A percentile compares a stretch with the other conserved stretches of the same genome.
Conservation (phyloP, 2,888 invertebrate species). For the Galeopsomyia nigrocyanea region DNA sequence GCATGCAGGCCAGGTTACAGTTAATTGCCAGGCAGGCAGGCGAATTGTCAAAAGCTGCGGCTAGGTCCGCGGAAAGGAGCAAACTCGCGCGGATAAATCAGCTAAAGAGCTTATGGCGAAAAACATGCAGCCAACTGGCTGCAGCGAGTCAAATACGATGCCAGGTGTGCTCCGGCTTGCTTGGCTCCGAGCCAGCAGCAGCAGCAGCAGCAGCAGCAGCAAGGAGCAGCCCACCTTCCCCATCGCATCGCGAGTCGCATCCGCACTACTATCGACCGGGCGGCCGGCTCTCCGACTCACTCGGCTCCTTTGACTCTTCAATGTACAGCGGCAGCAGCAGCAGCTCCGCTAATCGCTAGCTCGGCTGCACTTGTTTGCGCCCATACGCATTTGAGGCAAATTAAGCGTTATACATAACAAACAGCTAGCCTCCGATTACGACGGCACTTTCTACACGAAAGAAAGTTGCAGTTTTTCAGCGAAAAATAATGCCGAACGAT, state of each 20-base stretch:
- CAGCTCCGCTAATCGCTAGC: too few relatives aligned
- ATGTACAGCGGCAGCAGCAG: too few relatives aligned
- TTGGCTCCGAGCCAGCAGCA: conserved; percentile 9
- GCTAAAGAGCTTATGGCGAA: conserved; percentile 15
- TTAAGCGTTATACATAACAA: too few relatives aligned
- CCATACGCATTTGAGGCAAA: too few relatives aligned
- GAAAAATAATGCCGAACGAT: background rate
- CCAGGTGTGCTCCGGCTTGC: conserved; percentile 53
- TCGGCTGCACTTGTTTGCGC: too few relatives aligned
- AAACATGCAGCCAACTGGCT: conserved; percentile 28
- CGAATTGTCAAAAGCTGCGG: background rate
- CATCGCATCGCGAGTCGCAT: conserved; percentile 46
- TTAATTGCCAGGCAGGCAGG: background rate
- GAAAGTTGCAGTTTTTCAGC: too few relatives aligned
- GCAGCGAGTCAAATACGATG: conserved; percentile 44
- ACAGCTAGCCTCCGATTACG: too few relatives aligned
- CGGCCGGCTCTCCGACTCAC: conserved; percentile 16
- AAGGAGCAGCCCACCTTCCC: conserved; percentile 51
- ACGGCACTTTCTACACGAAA: too few relatives aligned
- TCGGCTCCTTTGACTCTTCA: conserved; percentile 14
- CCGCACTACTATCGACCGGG: conserved; percentile 51
- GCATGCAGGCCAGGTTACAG: background rate
- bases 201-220: conserved; percentile 4
- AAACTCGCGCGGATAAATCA: conserved; percentile 15
- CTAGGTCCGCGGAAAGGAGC: background rate